Evolutionary conservation across 2,888 invertebrate species (phyloP).

Genomic region (Zeuzera pyrina): DNA sequence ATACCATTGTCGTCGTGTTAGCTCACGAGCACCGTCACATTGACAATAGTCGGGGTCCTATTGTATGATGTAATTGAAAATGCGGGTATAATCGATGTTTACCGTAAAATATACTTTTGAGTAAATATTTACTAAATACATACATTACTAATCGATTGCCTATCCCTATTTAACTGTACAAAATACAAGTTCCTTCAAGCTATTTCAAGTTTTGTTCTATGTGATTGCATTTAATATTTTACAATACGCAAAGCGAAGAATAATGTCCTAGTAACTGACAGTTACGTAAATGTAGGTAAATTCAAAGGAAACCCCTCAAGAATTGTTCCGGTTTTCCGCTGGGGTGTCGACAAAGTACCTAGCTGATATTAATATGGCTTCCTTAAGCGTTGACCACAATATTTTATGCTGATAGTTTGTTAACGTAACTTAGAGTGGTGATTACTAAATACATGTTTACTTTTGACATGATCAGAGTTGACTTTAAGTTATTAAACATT

Average conservation of each 20-base stretch:
- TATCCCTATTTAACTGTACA: too few species aligned
- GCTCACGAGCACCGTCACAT: conserved; percentile 32
- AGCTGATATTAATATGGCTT: conserved; percentile 37
- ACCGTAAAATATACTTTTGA: conserved; percentile 11
- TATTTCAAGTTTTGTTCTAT: neutral
- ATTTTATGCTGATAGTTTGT: conserved; percentile 3
- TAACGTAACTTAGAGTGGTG: too few species aligned
- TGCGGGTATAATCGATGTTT: conserved; percentile 55
- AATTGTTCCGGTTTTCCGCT: conserved; percentile 59
- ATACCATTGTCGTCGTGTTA: conserved; percentile 41
- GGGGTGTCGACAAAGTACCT: conserved; percentile 28
- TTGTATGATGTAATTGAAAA: conserved; percentile 52
- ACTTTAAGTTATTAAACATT: too few species aligned
- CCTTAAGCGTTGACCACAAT: conserved; percentile 38
- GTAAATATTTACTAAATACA: too few species aligned
- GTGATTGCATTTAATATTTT: neutral
- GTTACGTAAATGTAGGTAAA: conserved; percentile 51
- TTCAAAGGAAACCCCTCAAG: conserved; percentile 54
- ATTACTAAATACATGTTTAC: too few species aligned
- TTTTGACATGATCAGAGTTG: too few species aligned
- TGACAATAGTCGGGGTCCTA: conserved; percentile 35
- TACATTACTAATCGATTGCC: too few species aligned
- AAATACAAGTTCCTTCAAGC: neutral
- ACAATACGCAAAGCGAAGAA: neutral
- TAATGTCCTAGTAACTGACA: neutral